phyloP scores from a whole-genome alignment of 1,140 invertebrate genomes.

The Zaprionus africanus region DNA sequence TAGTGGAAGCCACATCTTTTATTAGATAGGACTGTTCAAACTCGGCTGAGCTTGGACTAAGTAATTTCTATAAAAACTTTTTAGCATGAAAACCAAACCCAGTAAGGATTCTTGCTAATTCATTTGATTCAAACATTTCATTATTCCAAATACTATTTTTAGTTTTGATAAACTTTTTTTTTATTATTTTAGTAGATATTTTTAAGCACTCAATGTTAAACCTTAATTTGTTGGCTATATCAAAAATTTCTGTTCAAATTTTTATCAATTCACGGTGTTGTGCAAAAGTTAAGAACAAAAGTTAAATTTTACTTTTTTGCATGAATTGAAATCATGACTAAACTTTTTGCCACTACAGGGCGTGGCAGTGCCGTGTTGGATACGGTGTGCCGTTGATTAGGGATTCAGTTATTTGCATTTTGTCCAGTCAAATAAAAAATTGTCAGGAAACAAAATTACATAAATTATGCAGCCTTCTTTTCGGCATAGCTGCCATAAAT shows the following conservation, averaged over 20 bases:
- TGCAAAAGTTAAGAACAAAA: conserved; percentile 11
- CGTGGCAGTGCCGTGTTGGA: neutral
- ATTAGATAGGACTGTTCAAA: too few relatives aligned
- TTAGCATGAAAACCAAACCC: too few relatives aligned
- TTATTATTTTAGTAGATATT: too few relatives aligned
- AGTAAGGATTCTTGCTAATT: too few relatives aligned
- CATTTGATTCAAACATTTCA: too few relatives aligned
- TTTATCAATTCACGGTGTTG: conserved; percentile 1
- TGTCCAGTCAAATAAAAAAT: conserved; percentile 29
- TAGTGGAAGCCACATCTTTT: too few relatives aligned
- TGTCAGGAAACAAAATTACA: conserved; percentile 27
- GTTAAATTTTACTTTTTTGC: neutral
- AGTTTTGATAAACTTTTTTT: too few relatives aligned
- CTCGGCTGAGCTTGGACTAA: too few relatives aligned
- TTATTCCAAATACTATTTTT: too few relatives aligned
- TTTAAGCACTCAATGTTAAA: neutral
- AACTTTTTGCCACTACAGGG: neutral
- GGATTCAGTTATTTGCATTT: conserved; percentile 42
- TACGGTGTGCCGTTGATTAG: conserved; percentile 6
- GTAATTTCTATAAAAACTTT: too few relatives aligned
- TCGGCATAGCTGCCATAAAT: conserved; percentile 33
- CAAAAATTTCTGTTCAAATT: neutral
- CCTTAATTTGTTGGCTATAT: neutral
- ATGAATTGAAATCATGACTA: neutral
- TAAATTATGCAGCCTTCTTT: conserved; percentile 55